Base-by-base conservation (phyloP, 2,888 invertebrate genomes). In the Rugalucina vietnamica region DNA sequence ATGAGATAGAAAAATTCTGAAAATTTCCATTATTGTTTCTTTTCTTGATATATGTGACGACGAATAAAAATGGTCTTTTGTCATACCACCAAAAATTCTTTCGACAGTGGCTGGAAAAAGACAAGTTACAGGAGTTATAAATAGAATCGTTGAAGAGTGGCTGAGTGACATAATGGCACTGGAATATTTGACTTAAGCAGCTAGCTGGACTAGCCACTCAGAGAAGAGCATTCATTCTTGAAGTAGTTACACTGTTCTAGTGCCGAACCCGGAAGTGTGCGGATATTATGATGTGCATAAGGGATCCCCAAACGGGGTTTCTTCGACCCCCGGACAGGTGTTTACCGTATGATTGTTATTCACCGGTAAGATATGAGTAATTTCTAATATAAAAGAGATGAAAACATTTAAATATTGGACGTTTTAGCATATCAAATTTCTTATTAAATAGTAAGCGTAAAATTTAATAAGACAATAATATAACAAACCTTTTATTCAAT, bases 221-320 rank as follows among this genome's bases (percentile, higher is more conserved):
- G 32, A 5, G 34, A 32, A 21, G 65, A 65, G 65, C 21, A 32
- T 32, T 34, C 29, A 34, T 65, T 34, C 10, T 65, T 34, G 4
- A 4, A n/a, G n/a, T 34, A 10, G 10, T 21, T 34, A 21, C 34
- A 34, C 12, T 4, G 18, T 8, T 65, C 10, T 34, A 12, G 21
- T 32, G 34, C 21, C 1, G 21, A 34, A 5, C 65, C 65, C 65
- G 65, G 27, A 60, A 24, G 29, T 29, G 65, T 32, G 1, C 12
- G 82, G 82, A 82, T 80, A 85, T 82, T 36, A 90, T 90, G 90
- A 90, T 90, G 90, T 90, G 90, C 85, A 79, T 90, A 84, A 85
- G 90, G 82, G 90, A 90, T 72, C 88, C 90, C 79, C 88, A 88
- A 69, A 88, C 89, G 73, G 90, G 90, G 80, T 90, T 90, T 78